phyloP scores from a whole-genome alignment of 2,888 invertebrate species.

The Apamea anceps region DNA sequence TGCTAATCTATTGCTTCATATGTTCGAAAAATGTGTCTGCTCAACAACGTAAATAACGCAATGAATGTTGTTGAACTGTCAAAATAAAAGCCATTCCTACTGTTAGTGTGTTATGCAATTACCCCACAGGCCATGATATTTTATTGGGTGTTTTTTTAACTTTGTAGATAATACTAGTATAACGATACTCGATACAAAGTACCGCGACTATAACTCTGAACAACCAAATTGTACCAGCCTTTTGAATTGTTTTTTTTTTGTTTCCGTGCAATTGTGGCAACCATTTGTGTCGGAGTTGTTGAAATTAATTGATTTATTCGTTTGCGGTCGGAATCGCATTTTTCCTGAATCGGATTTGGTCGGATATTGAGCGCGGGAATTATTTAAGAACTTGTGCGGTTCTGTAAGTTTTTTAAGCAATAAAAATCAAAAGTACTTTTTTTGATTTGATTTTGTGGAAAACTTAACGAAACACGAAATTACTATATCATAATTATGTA shows the following conservation, averaged over 20 bases:
- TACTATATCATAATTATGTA: background rate
- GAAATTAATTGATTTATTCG: slow-evolving; percentile 33
- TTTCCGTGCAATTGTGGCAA: slow-evolving; percentile 1
- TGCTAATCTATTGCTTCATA: background rate
- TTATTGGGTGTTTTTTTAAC: background rate
- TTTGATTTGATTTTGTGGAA: no score
- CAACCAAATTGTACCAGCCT: slow-evolving; percentile 1
- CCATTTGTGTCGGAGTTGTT: slow-evolving; percentile 16
- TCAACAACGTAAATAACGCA: background rate
- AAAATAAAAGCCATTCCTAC: background rate
- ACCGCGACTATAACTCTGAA: slow-evolving; percentile 7
- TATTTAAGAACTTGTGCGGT: background rate
- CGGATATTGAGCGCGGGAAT: background rate
- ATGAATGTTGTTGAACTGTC: background rate
- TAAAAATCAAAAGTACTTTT: background rate
- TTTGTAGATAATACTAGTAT: background rate
- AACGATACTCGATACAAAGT: slow-evolving; percentile 7
- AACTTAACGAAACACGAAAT: background rate
- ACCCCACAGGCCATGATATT: background rate
- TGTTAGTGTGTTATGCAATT: background rate
- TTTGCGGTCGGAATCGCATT: background rate
- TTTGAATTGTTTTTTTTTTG: slow-evolving; percentile 11
- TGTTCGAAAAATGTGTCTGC: background rate
- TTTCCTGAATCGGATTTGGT: slow-evolving; percentile 11
- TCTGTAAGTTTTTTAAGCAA: background rate